phyloP scores from a whole-genome alignment of 2,888 invertebrate species.

The Schrankia costaestrigalis region DNA sequence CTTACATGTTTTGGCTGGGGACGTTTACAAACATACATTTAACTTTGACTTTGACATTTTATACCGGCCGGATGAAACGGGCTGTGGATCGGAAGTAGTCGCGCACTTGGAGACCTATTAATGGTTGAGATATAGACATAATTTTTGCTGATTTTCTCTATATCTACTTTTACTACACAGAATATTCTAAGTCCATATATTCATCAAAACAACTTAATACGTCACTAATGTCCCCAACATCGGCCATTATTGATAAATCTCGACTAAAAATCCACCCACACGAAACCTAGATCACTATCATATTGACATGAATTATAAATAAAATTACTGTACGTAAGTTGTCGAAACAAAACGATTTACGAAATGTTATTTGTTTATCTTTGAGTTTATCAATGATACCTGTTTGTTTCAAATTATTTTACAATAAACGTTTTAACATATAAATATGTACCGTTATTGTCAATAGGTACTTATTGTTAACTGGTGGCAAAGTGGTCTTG shows the following conservation, averaged over 20 bases:
- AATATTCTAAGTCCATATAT: background rate
- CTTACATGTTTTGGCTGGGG: too few relatives aligned
- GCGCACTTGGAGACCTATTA: background rate
- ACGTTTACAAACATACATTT: too few relatives aligned
- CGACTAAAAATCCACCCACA: slow-evolving; percentile 18
- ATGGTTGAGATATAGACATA: background rate
- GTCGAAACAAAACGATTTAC: slow-evolving; percentile 5
- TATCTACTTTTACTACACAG: background rate
- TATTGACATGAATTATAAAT: slow-evolving; percentile 10
- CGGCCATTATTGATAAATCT: slow-evolving; percentile 23
- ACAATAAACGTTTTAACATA: too few relatives aligned
- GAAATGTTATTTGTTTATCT: slow-evolving; percentile 3
- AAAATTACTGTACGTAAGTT: slow-evolving; percentile 4
- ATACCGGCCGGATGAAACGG: too few relatives aligned
- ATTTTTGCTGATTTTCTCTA: background rate
- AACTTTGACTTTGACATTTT: too few relatives aligned
- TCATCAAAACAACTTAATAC: slow-evolving; percentile 1
- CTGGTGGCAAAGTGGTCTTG: too few relatives aligned
- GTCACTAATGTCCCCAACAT: slow-evolving; percentile 22
- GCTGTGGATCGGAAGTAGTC: too few relatives aligned
- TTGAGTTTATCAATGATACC: too few relatives aligned
- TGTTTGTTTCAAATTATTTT: too few relatives aligned
- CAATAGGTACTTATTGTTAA: too few relatives aligned
- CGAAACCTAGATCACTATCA: slow-evolving; percentile 21
- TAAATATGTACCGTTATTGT: too few relatives aligned